A percentile compares a stretch with the other conserved stretches of the same genome.
Conservation (phyloP, 2,113 vertebrate species). For the Tragulus kanchil region DNA sequence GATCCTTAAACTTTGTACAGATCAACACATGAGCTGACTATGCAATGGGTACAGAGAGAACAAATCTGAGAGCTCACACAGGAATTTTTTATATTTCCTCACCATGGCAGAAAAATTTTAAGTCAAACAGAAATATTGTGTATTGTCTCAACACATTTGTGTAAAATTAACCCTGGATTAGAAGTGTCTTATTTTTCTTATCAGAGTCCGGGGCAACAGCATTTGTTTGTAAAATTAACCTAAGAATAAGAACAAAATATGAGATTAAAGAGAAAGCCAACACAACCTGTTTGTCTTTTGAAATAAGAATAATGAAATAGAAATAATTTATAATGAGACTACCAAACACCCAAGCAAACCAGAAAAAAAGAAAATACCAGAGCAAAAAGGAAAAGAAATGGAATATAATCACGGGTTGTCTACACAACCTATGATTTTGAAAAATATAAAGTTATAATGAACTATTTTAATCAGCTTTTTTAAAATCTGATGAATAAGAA, state of each 20-base stretch:
- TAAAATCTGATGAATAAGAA: not conserved
- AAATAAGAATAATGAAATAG: not conserved
- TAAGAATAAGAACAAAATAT: too few species aligned
- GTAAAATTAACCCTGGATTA: not conserved
- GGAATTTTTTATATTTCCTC: not conserved
- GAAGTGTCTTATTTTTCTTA: not conserved
- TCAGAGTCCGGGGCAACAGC: too few species aligned
- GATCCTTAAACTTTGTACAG: too few species aligned
- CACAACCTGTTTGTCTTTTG: not conserved
- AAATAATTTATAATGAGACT: not conserved
- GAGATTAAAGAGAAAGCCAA: not conserved
- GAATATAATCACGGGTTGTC: not conserved
- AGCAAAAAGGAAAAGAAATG: not conserved
- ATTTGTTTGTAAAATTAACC: too few species aligned
- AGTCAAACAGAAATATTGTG: too few species aligned
- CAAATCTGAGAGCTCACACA: not conserved
- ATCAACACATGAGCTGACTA: accelerated
- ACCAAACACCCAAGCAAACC: not conserved
- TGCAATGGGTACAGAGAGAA: accelerated
- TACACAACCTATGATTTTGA: not conserved
- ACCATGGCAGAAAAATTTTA: not conserved
- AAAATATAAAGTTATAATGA: not conserved
- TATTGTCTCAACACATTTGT: not conserved
- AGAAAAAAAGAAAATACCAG: not conserved
- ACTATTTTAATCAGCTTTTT: not conserved